These are phyloP conservation scores for Oopsacas minuta DNA, from an alignment of 37 sponge, comb jelly and placozoan genomes.

Conservation along the genomic window DNA sequence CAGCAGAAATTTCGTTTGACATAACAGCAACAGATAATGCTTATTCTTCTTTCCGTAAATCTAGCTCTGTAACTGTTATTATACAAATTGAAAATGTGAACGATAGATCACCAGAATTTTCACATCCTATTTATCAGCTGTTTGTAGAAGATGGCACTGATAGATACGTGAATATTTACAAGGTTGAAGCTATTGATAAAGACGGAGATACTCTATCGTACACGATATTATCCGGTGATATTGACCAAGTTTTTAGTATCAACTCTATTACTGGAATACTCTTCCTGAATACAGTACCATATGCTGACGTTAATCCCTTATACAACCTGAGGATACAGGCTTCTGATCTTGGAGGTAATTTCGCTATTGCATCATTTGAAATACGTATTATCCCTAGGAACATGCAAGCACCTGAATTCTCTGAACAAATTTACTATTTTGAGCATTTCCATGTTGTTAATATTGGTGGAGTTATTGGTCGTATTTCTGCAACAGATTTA, in stretches of 20 bases:
- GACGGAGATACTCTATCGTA: not conserved
- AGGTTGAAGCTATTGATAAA: not conserved
- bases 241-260: not conserved
- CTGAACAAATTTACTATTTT: not conserved
- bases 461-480: not conserved
- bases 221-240: not conserved
- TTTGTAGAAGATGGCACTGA: not conserved
- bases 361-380: not conserved
- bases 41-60: not conserved
- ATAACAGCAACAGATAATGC: not conserved
- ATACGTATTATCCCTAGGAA: not conserved
- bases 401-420: not conserved
- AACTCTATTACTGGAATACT: not conserved
- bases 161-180: not conserved
- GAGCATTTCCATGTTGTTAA: not conserved
- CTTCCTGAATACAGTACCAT: not conserved
- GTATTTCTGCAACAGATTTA: slow-evolving; percentile 11
- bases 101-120: not conserved
- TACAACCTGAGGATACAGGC: not conserved
- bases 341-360: not conserved
- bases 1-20: not conserved
- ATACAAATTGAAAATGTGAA: not conserved
- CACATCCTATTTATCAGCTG: not conserved
- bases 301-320: not conserved
- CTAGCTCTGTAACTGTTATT: not conserved